Evolutionary conservation across 1,140 invertebrate genomes (phyloP).

Genomic region (Drosophila equinoxialis): DNA sequence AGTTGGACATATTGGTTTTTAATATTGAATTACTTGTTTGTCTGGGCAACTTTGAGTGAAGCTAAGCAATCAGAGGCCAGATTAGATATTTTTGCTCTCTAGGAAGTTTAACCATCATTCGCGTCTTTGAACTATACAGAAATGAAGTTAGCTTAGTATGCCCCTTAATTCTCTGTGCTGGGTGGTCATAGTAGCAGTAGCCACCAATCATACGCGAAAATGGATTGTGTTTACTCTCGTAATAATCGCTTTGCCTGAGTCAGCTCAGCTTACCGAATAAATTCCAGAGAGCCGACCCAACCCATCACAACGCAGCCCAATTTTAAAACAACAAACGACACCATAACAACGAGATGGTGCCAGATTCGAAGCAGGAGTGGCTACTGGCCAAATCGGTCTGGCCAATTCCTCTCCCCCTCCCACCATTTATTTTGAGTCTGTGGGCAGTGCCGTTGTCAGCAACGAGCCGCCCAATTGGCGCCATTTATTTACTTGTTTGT

Average conservation of each 20-base stretch:
- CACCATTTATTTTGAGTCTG: not conserved
- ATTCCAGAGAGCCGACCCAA: conserved; percentile 34
- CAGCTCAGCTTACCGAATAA: conserved; percentile 74
- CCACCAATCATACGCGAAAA: conserved; percentile 78
- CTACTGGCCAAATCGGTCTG: conserved; percentile 1
- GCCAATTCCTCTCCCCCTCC: not conserved
- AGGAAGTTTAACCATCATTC: not conserved
- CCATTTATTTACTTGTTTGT: conserved; percentile 82
- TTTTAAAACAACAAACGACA: conserved; percentile 74
- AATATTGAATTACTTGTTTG: conserved; percentile 78
- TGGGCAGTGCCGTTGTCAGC: not conserved
- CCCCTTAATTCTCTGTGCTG: not conserved
- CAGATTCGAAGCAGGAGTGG: conserved; percentile 8
- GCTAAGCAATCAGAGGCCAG: conserved; percentile 35
- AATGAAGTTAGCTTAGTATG: not conserved
- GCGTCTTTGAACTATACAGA: conserved; percentile 23
- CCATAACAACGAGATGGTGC: not conserved
- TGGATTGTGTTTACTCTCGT: conserved; percentile 80
- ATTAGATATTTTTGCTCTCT: conserved; percentile 38
- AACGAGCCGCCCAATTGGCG: conserved; percentile 70
- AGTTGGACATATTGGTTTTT: conserved; percentile 75
- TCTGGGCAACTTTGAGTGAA: conserved; percentile 47
- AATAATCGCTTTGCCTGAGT: conserved; percentile 77
- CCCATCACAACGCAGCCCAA: conserved; percentile 31
- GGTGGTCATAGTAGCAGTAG: conserved; percentile 7